Evolutionary conservation across 92 coral and sea anemone species (phyloP), one percentile per base, ranked within the genome.

Genomic region (Montipora capitata): DNA sequence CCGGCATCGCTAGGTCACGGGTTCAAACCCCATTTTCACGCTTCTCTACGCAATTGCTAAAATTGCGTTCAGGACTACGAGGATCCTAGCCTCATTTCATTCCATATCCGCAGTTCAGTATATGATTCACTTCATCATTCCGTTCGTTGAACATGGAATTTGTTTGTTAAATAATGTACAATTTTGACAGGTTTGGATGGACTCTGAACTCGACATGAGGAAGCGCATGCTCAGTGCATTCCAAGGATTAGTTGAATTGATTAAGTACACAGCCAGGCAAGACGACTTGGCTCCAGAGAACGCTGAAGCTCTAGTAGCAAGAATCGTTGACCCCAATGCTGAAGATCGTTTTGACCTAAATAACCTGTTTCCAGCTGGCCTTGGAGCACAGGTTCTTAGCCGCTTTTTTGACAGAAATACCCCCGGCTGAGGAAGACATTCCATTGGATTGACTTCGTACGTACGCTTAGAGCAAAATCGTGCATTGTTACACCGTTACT

Each of bases 211-310:
- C 4, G 40, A 78, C 27, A 14, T 78, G 56, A 59, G 70, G 42
- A 49, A 14, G 56, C 83, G 83, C 27, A 78, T 78, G 71, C 83
- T 78, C 38, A 11, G 5, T n/a, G 83, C 70, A 45, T 40, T 83
- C 52, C 56, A 83, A 67, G 79, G 88, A 11, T 11, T 49, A 13
- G 17, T 73, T 3, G 66, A 72, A 56, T 6, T 10, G 6, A 12
- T 58, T 14, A 83, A 57, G 56, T 72, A 52, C 41, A 5, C 40
- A 5, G 0, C 16, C 8, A 57, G 58, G 13, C 88, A 83, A 75
- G 65, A 48, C 0, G 70, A 71, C 58, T 15, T 83, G 13, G 56
- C 40, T n/a, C 45, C 8, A 14, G 81, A 61, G 14, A 83, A 83
- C 20, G 57, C 3, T 17, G 88, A 72, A 14, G 83, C 58, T 5